These are phyloP conservation scores for Ditylenchus dipsaci DNA, from an alignment of 1,140 invertebrate genomes.

Conservation along the genomic window DNA sequence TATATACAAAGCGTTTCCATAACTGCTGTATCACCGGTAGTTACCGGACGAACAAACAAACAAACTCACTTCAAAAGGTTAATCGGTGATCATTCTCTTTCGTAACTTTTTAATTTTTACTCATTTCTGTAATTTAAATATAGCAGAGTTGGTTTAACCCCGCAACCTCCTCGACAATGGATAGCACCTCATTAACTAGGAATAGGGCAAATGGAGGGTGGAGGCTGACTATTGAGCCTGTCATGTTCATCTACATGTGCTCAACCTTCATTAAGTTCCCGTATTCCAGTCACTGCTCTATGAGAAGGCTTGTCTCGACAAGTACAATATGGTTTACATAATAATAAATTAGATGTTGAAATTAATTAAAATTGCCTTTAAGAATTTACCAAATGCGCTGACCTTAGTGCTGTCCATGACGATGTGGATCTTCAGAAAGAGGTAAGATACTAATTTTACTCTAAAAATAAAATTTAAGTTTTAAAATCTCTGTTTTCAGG, in stretches of 20 bases:
- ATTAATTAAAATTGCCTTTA: not conserved
- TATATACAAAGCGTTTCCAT: no score
- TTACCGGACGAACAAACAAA: no score
- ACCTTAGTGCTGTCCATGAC: conserved; percentile 28
- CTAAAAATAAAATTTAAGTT: not conserved
- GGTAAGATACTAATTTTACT: not conserved
- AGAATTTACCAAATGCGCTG: conserved; percentile 19
- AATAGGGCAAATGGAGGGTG: not conserved
- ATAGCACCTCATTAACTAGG: not conserved
- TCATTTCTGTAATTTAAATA: not conserved
- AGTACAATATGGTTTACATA: conserved; percentile 18
- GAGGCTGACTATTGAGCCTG: conserved; percentile 33
- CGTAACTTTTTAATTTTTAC: no score
- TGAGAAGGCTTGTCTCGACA: conserved; percentile 42
- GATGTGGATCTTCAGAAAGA: conserved; percentile 39
- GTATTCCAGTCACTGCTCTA: conserved; percentile 46
- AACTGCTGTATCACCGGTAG: no score
- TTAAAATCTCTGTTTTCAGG: no score
- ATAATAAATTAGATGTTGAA: not conserved
- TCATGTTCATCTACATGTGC: conserved; percentile 41
- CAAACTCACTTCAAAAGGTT: no score
- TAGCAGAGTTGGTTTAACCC: no score
- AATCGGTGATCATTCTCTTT: no score
- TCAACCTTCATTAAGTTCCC: conserved; percentile 41
- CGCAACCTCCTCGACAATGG: not conserved